Evolutionary conservation across 2,888 invertebrate species (phyloP).

Genomic region (Lumbricus terrestris): DNA sequence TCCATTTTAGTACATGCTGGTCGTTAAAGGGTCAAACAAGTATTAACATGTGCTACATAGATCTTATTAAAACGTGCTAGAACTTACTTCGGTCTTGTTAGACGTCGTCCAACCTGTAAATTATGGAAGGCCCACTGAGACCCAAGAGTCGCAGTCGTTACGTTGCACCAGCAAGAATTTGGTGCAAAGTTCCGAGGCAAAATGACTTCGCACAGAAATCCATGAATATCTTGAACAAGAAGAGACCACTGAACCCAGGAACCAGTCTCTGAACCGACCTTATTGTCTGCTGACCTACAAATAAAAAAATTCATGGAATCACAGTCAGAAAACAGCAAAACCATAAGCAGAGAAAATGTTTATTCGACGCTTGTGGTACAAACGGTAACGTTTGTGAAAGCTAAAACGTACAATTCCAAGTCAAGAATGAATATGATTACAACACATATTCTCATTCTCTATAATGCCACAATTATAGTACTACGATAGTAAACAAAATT

Average conservation of each 20-base stretch:
- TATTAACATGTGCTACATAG: too few species aligned
- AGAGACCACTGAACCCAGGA: not conserved
- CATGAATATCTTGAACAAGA: slow-evolving; percentile 5
- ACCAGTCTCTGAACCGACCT: not conserved
- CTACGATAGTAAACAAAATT: too few species aligned
- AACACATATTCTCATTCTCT: too few species aligned
- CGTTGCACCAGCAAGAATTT: not conserved
- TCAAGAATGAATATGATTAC: not conserved
- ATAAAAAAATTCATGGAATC: not conserved
- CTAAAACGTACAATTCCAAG: not conserved
- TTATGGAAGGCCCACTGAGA: not conserved
- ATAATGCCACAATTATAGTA: too few species aligned
- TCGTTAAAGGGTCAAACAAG: too few species aligned
- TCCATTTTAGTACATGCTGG: too few species aligned
- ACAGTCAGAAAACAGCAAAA: not conserved
- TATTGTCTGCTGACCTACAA: not conserved
- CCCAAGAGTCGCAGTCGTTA: not conserved
- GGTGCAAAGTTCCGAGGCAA: not conserved
- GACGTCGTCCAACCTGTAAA: not conserved
- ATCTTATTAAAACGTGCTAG: not conserved
- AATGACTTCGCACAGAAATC: slow-evolving; percentile 4
- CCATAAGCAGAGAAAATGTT: not conserved
- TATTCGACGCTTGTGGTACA: not conserved
- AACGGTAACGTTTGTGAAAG: not conserved
- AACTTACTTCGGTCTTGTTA: slow-evolving; percentile 6